These are phyloP conservation scores for Microtus montanus DNA, from an alignment of 2,113 vertebrate species.

Conservation along the genomic window DNA sequence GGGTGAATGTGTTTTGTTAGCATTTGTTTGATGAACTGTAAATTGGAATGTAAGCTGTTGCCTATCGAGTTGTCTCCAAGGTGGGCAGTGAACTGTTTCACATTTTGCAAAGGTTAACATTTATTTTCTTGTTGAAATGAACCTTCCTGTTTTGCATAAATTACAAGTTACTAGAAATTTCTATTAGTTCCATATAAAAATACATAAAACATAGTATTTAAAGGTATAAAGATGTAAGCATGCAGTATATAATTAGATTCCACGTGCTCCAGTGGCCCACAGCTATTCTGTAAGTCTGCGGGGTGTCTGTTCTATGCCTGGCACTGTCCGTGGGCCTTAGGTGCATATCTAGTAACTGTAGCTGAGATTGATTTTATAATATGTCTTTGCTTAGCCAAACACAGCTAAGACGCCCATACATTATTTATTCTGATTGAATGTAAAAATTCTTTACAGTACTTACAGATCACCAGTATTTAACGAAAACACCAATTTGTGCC, in stretches of 20 bases:
- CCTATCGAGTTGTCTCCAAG: not conserved
- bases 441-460: slow-evolving; percentile 85
- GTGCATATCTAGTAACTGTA: not conserved
- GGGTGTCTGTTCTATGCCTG: not conserved
- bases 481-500: slow-evolving; percentile 84
- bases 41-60: not conserved
- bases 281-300: not conserved
- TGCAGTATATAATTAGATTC: not conserved
- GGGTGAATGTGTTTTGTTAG: not conserved
- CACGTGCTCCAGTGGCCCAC: not conserved
- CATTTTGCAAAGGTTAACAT: not conserved
- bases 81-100: not conserved
- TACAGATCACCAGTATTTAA: slow-evolving; percentile 86
- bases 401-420: not conserved
- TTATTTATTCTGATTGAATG: slow-evolving; percentile 38
- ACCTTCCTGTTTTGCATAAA: not conserved
- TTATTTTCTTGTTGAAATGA: not conserved
- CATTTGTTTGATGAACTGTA: not conserved
- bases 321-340: not conserved
- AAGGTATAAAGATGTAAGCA: not conserved
- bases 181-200: not conserved
- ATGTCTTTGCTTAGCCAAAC: not conserved
- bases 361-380: not conserved
- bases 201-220: not conserved
- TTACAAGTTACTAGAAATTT: not conserved